Evolutionary conservation across 2,888 invertebrate genomes (phyloP), one percentile per base, ranked within the genome.

Genomic region (Lathronympha strigana): DNA sequence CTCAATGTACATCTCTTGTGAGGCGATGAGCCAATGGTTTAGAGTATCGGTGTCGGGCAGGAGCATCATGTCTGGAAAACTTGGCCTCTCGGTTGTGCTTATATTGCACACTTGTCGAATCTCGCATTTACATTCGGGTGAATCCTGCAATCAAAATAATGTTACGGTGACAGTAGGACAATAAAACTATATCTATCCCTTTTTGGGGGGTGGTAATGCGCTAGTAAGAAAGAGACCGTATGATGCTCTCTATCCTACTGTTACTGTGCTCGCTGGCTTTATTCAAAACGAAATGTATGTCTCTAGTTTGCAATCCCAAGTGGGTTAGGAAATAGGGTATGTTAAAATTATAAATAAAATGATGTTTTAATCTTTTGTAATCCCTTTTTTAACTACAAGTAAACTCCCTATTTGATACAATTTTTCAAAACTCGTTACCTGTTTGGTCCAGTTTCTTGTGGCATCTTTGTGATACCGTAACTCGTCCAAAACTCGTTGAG

Each of bases 1-100:
- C 70, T 93, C 92, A 21, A 93, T 91, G 63, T 93, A 94, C 9
- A 82, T 75, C 21, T 92, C 87, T 19, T 93, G 92, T 0, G 93
- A 90, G 13, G 87, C 83, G 0, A 93, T 80, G 5, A 94, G 82
- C 94, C 94, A 94, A 28, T 87, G 79, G 71, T 93, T 90, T 25
- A 93, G 87, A 0, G 88, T 84, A 15, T 74, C 68, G 0, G 84
- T 79, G 51, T 87, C 86, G 0, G 92, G 89, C 2, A 93, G 71
- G 15, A 79, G 21, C 83, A 90, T 76, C 78, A 84, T 72, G 1
- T 75, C 74, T 0, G 88, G 87, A 1, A 67, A 28, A 6, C 17
- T 6, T 6, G 67, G 72, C 31, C 70, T 50, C 19, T 70, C 71
- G 9, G 45, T 69, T 2, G n/a, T n/a, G n/a, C n/a, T n/a, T n/a